Percentiles rank a stretch among this genome's conserved stretches.
Conservation (phyloP, 2,888 invertebrate species). For the Nomada hirtipes region DNA sequence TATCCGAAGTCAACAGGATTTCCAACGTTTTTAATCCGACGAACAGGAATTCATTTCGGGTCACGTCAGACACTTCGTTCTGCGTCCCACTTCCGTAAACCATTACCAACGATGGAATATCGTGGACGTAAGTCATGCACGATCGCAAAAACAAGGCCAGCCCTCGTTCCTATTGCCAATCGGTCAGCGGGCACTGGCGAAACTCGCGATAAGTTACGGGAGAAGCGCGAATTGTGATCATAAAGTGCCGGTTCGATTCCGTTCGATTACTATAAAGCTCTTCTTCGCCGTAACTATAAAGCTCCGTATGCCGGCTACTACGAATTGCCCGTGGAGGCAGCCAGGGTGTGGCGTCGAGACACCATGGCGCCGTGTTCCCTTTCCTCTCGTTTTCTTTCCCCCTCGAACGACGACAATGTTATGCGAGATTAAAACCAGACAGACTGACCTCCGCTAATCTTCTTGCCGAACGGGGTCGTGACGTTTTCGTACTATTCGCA, state of each 20-base stretch:
- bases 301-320: constrained; percentile 17
- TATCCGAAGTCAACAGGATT: not conserved
- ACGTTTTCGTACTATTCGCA: constrained; percentile 13
- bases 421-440: constrained; percentile 44
- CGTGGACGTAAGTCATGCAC: constrained; percentile 23
- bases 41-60: constrained; percentile 16
- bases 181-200: constrained; percentile 10
- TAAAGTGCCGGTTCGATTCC: constrained; percentile 57
- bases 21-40: not conserved
- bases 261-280: constrained; percentile 49
- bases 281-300: constrained; percentile 19
- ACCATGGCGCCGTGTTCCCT: constrained; percentile 63
- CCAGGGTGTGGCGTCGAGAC: constrained; percentile 71
- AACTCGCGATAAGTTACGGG: constrained; percentile 2
- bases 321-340: constrained; percentile 30
- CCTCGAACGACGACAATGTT: constrained; percentile 7
- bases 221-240: constrained; percentile 28
- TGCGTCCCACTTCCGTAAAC: constrained; percentile 20
- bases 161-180: constrained; percentile 13
- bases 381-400: constrained; percentile 35
- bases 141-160: constrained; percentile 31
- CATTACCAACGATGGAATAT: constrained; percentile 7
- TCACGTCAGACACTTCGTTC: constrained; percentile 22
- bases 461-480: constrained; percentile 34
- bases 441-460: constrained; percentile 48